Evolutionary conservation across 2,888 invertebrate species (phyloP).

Genomic region (Trypoxylon attenuatum): DNA sequence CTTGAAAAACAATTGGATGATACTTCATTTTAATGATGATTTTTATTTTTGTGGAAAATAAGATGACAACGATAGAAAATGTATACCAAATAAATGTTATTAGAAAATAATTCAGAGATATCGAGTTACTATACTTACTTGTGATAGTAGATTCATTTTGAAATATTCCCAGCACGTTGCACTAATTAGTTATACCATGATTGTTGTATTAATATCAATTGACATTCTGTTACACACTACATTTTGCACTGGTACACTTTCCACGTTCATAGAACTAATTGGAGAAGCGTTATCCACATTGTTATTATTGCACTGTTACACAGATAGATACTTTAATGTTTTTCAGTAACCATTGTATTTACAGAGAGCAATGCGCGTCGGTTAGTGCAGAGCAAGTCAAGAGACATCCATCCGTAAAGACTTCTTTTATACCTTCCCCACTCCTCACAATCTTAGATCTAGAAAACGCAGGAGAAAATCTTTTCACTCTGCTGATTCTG

Average conservation of each 20-base stretch:
- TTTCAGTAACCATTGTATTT: not conserved
- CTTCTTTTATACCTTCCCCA: conserved; percentile 61
- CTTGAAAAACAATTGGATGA: conserved; percentile 15
- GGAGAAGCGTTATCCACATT: no score
- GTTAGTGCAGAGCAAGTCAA: conserved; percentile 22
- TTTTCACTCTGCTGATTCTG: not conserved
- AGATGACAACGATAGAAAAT: not conserved
- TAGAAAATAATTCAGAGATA: not conserved
- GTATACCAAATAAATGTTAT: not conserved
- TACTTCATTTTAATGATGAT: not conserved
- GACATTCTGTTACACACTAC: no score
- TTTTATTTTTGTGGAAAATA: not conserved
- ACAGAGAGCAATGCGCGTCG: not conserved
- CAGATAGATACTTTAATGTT: not conserved
- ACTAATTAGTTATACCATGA: no score
- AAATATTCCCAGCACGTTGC: no score
- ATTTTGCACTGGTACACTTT: no score
- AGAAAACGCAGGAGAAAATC: conserved; percentile 17
- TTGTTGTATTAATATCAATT: no score
- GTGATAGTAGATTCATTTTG: not conserved
- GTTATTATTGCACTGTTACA: no score
- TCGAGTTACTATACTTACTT: not conserved
- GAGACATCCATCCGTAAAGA: conserved; percentile 28
- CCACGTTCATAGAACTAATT: no score
- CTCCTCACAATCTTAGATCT: conserved; percentile 11